Conservation (phyloP, 1,140 invertebrate species). For the Aphaenogaster rudis region DNA sequence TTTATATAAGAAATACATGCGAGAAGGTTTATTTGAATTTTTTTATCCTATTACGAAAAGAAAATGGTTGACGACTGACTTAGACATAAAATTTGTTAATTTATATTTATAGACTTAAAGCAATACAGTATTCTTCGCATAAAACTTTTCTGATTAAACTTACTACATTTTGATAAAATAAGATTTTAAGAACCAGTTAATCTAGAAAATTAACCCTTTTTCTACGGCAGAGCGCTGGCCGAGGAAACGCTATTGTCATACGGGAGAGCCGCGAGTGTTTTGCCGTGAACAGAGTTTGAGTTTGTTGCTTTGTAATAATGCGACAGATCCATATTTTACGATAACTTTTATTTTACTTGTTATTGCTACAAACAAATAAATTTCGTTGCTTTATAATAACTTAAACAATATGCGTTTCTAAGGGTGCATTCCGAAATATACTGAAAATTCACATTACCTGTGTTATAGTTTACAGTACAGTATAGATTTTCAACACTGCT, state of each 20-base stretch:
- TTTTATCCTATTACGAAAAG: background rate
- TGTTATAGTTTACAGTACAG: too few relatives aligned
- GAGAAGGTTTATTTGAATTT: constrained; percentile 19
- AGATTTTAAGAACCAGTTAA: constrained; percentile 63
- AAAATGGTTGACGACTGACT: background rate
- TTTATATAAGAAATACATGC: constrained; percentile 8
- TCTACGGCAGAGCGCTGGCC: constrained; percentile 2
- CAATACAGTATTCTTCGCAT: constrained; percentile 72
- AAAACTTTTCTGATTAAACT: constrained; percentile 55
- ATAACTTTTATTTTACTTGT: background rate
- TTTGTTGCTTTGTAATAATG: background rate
- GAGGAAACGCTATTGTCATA: constrained; percentile 6
- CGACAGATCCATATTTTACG: background rate
- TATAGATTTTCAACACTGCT: too few relatives aligned
- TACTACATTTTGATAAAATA: constrained; percentile 50
- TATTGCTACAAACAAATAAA: background rate
- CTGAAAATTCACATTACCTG: background rate
- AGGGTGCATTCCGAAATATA: background rate
- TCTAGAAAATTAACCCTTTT: constrained; percentile 25
- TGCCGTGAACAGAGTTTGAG: background rate
- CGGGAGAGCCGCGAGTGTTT: background rate
- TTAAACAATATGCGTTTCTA: too few relatives aligned
- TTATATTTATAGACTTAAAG: constrained; percentile 66
- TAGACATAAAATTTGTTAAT: constrained; percentile 53
- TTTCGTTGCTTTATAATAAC: background rate